Evolutionary conservation across 2,888 invertebrate species (phyloP), one percentile per base, ranked within the genome.

Genomic region (Acronicta aceris): DNA sequence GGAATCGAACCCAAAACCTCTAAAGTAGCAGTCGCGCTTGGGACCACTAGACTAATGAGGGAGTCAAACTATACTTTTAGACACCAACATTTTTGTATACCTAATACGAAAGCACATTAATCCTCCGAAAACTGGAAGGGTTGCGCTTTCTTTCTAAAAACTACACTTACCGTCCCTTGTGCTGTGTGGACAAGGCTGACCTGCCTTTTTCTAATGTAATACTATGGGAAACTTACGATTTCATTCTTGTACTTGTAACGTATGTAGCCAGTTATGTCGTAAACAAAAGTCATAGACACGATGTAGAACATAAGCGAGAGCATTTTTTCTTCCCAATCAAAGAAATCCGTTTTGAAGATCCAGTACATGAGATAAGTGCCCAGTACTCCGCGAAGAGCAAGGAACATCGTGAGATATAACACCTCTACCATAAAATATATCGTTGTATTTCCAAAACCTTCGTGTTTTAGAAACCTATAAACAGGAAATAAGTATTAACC

Each of bases 391-490:
- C 96, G 89, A 40, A 95, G 81, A 0, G 83, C 27, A 10, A 96
- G 65, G 76, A 96, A 96, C 49, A 93, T 59, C 0, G 84, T 17
- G 36, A 96, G 84, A 76, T 96, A 96, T 6, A 85, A 55, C 27
- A 92, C 70, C 82, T 96, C 96, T 8, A 95, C 89, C 10, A 89
- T 43, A 7, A 85, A 81, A 79, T 89, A 96, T 40, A 95, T 33
- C 0, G 76, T 57, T 5, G 95, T 91, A 53, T 91, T 86, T 16
- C 93, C 91, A 73, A 91, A 90, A 38, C 96, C 96, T 61, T 87
- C 86, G 17, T 89, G 85, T 76, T 95, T 89, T 47, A 96, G 86
- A 79, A 96, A 92, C 94, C 94, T 95, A 89, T 9, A 79, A 76
- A 58, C 27, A 59, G 45, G 50, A 17, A 25, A 27, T 30, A 9